Base-by-base conservation (phyloP, 1,140 invertebrate genomes). In the Drosophila bipectinata region DNA sequence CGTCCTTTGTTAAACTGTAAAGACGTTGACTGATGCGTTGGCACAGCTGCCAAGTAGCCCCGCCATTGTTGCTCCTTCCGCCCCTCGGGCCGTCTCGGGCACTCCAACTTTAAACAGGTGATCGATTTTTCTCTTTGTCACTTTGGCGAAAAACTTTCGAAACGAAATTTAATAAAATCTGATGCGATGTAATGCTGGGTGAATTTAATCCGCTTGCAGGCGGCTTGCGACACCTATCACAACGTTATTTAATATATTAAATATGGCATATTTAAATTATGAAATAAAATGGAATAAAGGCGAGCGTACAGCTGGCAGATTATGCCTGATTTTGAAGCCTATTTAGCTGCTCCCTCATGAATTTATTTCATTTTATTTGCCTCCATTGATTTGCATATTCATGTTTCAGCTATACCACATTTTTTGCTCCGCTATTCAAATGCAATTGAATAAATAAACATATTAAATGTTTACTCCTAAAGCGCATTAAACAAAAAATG, bases 11-110 rank as follows among this genome's bases (percentile, higher is more conserved):
- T 87, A 75, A 75, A 78, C 69, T 59, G 48, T 85, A 68, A 85
- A 83, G 82, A 85, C 82, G 72, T 85, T 85, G 82, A 85, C 82
- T 87, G 82, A 85, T 85, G 82, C 82, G 78, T 72, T 85, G 83
- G 82, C 82, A 79, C 82, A 82, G 83, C 82, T 87, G 78, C 82
- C 82, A 85, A 88, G 74, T 78, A 75, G 73, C 72, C 58, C 47
- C 62, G 66, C 64, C 68, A 69, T 69, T 69, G 78, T 76, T 81
- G 73, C 48, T 47, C 32, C 15, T 47, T 49, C 4, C 39, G 21
- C 52, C 1, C 8, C 37, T 5, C 10, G 1, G 12, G 4, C 1
- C 8, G 10, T 41, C 54, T 59, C 54, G 21, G 62, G 37, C 49
- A 59, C 47, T 39, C 61, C 48, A 47, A 60, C 80, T 79, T 83